These are phyloP conservation scores for Tauraco erythrolophus DNA, from an alignment of 2,113 vertebrate genomes.

Conservation along the genomic window DNA sequence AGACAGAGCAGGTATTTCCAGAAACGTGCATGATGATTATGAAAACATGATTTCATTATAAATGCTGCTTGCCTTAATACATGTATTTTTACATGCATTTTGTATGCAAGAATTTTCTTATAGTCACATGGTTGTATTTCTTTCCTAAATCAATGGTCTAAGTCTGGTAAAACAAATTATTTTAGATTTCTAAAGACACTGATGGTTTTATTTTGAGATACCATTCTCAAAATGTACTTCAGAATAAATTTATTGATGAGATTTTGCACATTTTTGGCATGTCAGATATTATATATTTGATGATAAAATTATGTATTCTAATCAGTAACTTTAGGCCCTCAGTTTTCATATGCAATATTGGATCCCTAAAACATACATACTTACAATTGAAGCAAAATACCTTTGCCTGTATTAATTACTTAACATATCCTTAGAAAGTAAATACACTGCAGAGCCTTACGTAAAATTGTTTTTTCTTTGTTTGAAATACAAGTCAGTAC, in stretches of 20 bases:
- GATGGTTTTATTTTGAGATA: not conserved
- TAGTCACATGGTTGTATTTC: not conserved
- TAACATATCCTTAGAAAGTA: not conserved
- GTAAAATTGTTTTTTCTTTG: not conserved
- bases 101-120: not conserved
- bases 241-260: not conserved
- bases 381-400: not conserved
- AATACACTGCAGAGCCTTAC: not conserved
- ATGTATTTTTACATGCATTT: not conserved
- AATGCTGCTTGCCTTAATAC: not conserved
- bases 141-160: not conserved
- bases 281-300: not conserved
- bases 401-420: not conserved
- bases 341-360: not conserved
- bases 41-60: not conserved
- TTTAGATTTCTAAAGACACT: not conserved
- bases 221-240: not conserved
- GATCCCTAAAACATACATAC: not conserved
- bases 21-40: not conserved
- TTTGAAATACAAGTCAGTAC: not conserved
- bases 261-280: not conserved
- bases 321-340: not conserved
- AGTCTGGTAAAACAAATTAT: rapidly evolving
- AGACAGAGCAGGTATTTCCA: conserved; percentile 84
- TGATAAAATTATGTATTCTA: not conserved